phyloP scores from a whole-genome alignment of 2,797 vertebrate species.

The Myioborus miniatus region DNA sequence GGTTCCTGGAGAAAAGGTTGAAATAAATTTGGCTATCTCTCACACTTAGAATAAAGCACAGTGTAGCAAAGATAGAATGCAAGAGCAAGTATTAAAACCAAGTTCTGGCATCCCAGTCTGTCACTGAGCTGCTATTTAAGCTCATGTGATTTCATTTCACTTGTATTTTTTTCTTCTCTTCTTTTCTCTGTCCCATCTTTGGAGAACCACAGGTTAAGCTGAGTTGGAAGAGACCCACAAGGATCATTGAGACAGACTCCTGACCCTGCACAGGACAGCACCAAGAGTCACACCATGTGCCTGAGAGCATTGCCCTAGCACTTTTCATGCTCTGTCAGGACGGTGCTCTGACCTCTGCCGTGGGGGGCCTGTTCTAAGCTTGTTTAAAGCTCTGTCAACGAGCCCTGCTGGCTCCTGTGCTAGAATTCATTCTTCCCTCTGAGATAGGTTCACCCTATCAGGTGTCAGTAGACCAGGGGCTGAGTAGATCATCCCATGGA shows the following conservation, averaged over 20 bases:
- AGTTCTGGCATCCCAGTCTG: neutral
- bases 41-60: neutral
- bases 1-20: neutral
- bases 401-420: neutral
- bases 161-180: neutral
- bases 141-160: neutral
- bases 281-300: no score
- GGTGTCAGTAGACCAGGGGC: neutral
- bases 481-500: neutral
- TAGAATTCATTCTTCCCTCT: neutral
- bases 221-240: rapidly evolving
- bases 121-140: neutral
- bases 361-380: neutral
- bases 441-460: neutral
- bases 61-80: neutral
- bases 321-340: neutral
- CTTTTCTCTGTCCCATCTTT: neutral
- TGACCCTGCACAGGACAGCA: neutral
- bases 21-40: neutral
- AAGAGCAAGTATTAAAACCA: neutral
- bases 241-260: neutral
- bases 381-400: neutral
- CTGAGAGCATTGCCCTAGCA: rapidly evolving
- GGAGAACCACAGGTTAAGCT: neutral
- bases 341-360: neutral